Conservation (phyloP, 2,888 invertebrate genomes). For the Eupsilia transversa region DNA sequence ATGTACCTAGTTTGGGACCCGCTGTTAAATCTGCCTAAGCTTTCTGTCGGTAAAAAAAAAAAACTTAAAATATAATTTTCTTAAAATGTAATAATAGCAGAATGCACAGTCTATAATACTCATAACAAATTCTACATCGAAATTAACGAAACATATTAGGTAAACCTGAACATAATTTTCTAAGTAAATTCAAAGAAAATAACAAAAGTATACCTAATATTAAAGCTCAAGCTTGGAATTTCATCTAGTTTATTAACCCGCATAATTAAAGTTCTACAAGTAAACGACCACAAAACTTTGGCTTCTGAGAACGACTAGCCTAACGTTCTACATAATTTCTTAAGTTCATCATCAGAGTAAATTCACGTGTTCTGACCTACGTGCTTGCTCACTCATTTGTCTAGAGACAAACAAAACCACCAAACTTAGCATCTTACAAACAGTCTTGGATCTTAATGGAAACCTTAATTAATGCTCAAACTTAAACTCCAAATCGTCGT, state of each 20-base stretch:
- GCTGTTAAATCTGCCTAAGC: neutral
- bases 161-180: too few species aligned
- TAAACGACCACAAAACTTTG: constrained; percentile 43
- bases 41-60: too few species aligned
- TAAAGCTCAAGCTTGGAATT: neutral
- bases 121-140: neutral
- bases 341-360: constrained; percentile 65
- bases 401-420: constrained; percentile 73
- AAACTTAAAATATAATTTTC: neutral
- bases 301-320: constrained; percentile 18
- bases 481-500: constrained; percentile 76
- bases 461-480: constrained; percentile 81
- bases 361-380: constrained; percentile 68
- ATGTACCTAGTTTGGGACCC: neutral
- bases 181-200: neutral
- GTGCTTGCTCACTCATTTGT: constrained; percentile 71
- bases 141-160: too few species aligned
- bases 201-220: constrained; percentile 1
- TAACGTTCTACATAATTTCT: constrained; percentile 53
- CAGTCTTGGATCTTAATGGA: constrained; percentile 74
- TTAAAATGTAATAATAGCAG: neutral
- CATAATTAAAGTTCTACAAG: constrained; percentile 19
- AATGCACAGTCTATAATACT: neutral
- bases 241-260: neutral
- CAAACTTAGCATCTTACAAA: constrained; percentile 74